phyloP scores from a whole-genome alignment of 2,797 vertebrate species.

The Spinus olivaceus region DNA sequence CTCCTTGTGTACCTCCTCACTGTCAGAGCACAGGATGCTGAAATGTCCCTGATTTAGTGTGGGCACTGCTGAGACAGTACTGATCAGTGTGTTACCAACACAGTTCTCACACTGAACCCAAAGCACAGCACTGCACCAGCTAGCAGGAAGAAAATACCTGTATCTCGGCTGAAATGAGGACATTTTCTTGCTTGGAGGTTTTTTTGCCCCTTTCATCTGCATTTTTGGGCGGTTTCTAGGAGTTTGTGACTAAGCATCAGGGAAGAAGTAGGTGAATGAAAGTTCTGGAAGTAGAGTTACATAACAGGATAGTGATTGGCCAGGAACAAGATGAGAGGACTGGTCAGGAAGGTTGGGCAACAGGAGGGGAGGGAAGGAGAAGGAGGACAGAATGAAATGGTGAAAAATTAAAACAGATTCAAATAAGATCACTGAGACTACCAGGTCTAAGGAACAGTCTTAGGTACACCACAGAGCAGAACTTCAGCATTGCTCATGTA shows the following conservation, averaged over 20 bases:
- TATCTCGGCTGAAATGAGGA: neutral
- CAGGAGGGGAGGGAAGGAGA: rapidly evolving
- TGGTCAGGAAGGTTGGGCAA: neutral
- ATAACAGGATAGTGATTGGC: rapidly evolving
- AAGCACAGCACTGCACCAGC: neutral
- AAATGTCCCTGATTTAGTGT: neutral
- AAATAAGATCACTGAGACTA: neutral
- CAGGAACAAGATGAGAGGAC: rapidly evolving
- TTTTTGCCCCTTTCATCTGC: neutral
- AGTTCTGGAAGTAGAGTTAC: neutral
- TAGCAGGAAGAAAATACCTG: neutral
- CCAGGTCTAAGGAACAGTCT: neutral
- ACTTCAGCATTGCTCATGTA: neutral
- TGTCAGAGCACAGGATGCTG: neutral
- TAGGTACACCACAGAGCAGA: neutral
- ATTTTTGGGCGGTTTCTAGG: neutral
- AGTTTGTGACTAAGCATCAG: neutral
- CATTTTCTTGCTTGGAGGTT: neutral
- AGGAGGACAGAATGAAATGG: neutral
- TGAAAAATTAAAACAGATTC: neutral
- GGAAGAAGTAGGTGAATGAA: neutral
- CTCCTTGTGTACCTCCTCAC: too few species aligned
- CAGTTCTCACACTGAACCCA: neutral
- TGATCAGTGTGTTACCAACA: neutral
- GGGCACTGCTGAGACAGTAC: neutral